A percentile compares a stretch with the other conserved stretches of the same genome.
Conservation (phyloP, 2,797 vertebrate species). For the Trematomus bernacchii region DNA sequence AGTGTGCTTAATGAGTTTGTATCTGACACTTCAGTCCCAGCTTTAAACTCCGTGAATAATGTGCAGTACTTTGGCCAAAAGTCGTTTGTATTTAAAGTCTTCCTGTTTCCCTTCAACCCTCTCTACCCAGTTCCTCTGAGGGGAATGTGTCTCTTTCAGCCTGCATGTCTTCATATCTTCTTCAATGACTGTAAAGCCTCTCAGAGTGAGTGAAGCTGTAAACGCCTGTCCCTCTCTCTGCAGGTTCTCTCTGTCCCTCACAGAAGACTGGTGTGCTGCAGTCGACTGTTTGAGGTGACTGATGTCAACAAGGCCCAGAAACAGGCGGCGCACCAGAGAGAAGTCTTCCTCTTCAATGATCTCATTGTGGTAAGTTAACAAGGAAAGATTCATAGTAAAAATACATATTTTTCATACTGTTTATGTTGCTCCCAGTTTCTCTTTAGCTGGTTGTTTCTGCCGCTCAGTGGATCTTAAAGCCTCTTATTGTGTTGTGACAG, state of each 20-base stretch:
- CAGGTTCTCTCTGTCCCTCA: constrained; percentile 98
- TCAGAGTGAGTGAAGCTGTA: not conserved
- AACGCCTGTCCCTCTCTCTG: constrained; percentile 12
- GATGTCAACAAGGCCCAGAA: constrained; percentile 98
- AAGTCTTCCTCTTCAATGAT: constrained; percentile 99
- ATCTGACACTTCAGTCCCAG: not conserved
- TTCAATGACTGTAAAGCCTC: constrained; percentile 8
- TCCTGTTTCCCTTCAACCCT: not conserved
- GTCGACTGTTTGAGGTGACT: constrained; percentile 97
- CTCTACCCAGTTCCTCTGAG: not conserved
- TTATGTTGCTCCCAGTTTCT: not conserved
- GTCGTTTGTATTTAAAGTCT: constrained; percentile 10
- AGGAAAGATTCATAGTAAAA: not conserved
- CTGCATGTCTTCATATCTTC: not conserved
- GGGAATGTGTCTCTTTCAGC: not conserved
- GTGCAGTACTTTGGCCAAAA: not conserved
- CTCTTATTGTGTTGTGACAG: constrained; percentile 64
- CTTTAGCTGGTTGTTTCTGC: constrained; percentile 5
- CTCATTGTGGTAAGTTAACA: constrained; percentile 90
- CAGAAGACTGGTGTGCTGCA: constrained; percentile 96
- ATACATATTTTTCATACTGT: not conserved
- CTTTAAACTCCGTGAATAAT: constrained; percentile 8
- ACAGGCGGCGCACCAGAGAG: constrained; percentile 97
- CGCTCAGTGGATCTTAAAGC: constrained; percentile 40
- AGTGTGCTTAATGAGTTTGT: constrained; percentile 8